Base-by-base conservation (phyloP, 2,113 vertebrate species). In the Percina caprodes region DNA sequence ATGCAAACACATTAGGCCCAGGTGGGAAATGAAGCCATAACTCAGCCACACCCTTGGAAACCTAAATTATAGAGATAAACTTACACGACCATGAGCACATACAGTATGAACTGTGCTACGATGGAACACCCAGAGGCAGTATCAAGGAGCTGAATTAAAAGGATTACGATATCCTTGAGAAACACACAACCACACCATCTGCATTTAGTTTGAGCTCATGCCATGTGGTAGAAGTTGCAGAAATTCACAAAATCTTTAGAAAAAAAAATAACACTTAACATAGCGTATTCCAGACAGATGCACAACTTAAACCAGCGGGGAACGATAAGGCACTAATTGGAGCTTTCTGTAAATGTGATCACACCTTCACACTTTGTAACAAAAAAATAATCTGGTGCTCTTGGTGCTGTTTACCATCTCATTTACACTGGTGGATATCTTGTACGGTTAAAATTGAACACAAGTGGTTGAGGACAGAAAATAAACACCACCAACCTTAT, bases 261-360 rank as follows among this genome's bases (percentile, higher is more conserved):
- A 48, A 42, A 67, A 68, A 6, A 49, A 30, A 30, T 30, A 26
- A 18, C 55, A 3, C 35, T 67, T 82, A 30, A 30, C 59, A 63
- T 55, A 72, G 18, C 21, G 24, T 58, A 86, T 82, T 77, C 56
- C 65, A 60, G 66, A 52, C 52, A 67, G 66, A 82, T 69, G 39
- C 18, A 23, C 39, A 83, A 84, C 56, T 75, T 63, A 48, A 86
- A 86, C 62, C 68, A 2, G 23, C 49, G 1, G 71, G 58, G 77
- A 67, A 80, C 62, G 73, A 90, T 83, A 85, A 83, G 66, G 55
- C 59, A 49, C 48, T 83, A 86, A 89, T 84, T 84, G 59, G 59
- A 78, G 73, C 19, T 65, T 67, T 81, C 30, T 81, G 45, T 74
- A 68, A 42, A 79, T 72, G 24, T 88, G 84, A 90, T 84, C 74